A percentile compares a stretch with the other conserved stretches of the same genome.
These are phyloP conservation scores for Procambarus clarkii DNA, from an alignment of 1,140 invertebrate species.

Conservation along the genomic window DNA sequence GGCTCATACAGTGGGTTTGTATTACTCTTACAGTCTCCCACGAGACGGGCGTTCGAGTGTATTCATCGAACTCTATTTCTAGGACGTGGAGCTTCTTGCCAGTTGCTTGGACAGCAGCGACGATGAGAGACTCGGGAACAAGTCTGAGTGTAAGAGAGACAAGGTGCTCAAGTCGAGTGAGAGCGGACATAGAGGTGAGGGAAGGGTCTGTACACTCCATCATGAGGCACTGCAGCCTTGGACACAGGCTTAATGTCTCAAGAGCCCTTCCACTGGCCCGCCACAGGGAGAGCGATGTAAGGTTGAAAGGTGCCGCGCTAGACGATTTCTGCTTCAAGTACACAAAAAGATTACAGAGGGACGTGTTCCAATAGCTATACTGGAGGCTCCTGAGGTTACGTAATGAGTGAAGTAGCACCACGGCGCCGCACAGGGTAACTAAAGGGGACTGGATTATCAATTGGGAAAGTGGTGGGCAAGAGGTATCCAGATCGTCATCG, in stretches of 20 bases:
- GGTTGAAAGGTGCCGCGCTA: conserved; percentile 22
- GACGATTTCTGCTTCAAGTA: conserved; percentile 13
- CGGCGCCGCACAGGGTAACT: conserved; percentile 36
- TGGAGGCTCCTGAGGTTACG: conserved; percentile 37
- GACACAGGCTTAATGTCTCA: conserved; percentile 30
- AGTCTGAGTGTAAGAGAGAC: conserved; percentile 39
- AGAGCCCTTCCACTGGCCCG: conserved; percentile 10
- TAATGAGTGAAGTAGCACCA: conserved; percentile 29
- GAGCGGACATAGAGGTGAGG: conserved; percentile 1
- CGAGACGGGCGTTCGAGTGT: conserved; percentile 11
- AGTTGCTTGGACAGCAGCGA: conserved; percentile 7
- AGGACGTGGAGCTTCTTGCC: conserved; percentile 22
- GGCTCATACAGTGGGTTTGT: background rate
- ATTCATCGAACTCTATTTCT: conserved; percentile 47
- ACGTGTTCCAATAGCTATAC: conserved; percentile 50
- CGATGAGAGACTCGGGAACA: conserved; percentile 20
- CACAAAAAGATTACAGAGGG: conserved; percentile 28
- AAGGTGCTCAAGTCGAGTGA: conserved; percentile 5
- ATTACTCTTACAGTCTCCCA: conserved; percentile 5
- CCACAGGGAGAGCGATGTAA: conserved; percentile 43
- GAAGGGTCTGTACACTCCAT: conserved; percentile 47
- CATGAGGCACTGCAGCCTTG: conserved; percentile 32
- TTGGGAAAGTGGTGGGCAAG: conserved; percentile 22
- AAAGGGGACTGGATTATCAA: conserved; percentile 26
- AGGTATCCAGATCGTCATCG: background rate